Conservation (phyloP, 2,888 invertebrate genomes). For the Acrobasis consociella region DNA sequence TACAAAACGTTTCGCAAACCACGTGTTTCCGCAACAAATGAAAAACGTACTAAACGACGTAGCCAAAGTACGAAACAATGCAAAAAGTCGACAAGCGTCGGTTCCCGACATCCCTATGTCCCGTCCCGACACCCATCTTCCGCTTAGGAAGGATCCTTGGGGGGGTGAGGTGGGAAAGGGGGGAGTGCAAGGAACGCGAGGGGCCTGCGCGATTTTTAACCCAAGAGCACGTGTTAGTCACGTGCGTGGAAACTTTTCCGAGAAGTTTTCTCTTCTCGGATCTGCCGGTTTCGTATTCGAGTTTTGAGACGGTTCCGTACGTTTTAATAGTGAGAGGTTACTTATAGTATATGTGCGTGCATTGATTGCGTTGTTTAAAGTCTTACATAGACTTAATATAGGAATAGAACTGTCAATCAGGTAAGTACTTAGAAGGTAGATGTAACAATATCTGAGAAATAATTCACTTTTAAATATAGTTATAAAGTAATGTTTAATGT, state of each 20-base stretch:
- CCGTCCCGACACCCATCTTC: conserved; percentile 46
- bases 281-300: conserved; percentile 31
- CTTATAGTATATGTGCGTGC: background rate
- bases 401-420: too few species aligned
- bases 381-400: too few species aligned
- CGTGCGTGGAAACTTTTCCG: conserved; percentile 72
- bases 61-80: conserved; percentile 7
- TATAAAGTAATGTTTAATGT: too few species aligned
- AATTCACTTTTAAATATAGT: too few species aligned
- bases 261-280: conserved; percentile 48
- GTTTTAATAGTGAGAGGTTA: background rate
- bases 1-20: background rate
- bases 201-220: conserved; percentile 75
- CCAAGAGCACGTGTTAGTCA: conserved; percentile 77
- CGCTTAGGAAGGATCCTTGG: conserved; percentile 56
- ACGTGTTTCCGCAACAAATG: conserved; percentile 14
- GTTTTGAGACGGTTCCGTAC: conserved; percentile 37
- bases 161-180: conserved; percentile 40
- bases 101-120: conserved; percentile 21
- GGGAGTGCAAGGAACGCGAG: conserved; percentile 56
- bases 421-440: too few species aligned
- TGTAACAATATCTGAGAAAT: too few species aligned
- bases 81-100: conserved; percentile 11
- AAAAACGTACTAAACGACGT: conserved; percentile 6
- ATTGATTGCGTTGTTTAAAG: background rate